Evolutionary conservation across 1,140 invertebrate genomes (phyloP).

Genomic region (Tigriopus japonicus): DNA sequence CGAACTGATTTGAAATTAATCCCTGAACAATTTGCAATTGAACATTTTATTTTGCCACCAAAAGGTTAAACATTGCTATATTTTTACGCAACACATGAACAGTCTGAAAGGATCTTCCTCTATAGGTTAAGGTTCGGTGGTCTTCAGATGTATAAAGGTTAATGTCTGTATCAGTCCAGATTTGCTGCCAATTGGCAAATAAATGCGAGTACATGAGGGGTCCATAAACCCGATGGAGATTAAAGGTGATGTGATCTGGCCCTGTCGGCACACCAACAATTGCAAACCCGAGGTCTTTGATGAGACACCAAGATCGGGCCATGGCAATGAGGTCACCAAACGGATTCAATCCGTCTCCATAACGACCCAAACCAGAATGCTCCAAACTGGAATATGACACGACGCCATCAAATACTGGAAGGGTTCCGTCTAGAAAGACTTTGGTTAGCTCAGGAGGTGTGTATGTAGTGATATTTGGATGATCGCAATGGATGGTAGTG

Average conservation of each 20-base stretch:
- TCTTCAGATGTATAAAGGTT: not conserved
- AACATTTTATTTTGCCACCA: too few relatives aligned
- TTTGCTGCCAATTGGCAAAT: not conserved
- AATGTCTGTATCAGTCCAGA: not conserved
- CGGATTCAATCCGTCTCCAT: too few relatives aligned
- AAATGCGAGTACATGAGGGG: too few relatives aligned
- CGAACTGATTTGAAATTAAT: too few relatives aligned
- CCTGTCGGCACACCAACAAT: conserved; percentile 9
- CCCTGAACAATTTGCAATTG: too few relatives aligned
- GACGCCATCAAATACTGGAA: not conserved
- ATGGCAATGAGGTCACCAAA: not conserved
- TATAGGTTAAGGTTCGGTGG: too few relatives aligned
- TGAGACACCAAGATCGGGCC: not conserved
- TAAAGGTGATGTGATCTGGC: too few relatives aligned
- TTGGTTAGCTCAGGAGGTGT: not conserved
- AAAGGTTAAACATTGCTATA: too few relatives aligned
- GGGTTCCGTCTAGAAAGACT: not conserved
- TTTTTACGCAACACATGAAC: too few relatives aligned
- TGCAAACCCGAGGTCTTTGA: not conserved
- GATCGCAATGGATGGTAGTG: not conserved
- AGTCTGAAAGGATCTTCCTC: too few relatives aligned
- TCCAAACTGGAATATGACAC: not conserved
- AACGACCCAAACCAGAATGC: conserved; percentile 2
- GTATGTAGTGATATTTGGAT: not conserved
- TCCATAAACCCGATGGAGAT: too few relatives aligned